Evolutionary conservation across 2,797 vertebrate species (phyloP), one percentile per base, ranked within the genome.

Genomic region (Mormyrops attenuatus): DNA sequence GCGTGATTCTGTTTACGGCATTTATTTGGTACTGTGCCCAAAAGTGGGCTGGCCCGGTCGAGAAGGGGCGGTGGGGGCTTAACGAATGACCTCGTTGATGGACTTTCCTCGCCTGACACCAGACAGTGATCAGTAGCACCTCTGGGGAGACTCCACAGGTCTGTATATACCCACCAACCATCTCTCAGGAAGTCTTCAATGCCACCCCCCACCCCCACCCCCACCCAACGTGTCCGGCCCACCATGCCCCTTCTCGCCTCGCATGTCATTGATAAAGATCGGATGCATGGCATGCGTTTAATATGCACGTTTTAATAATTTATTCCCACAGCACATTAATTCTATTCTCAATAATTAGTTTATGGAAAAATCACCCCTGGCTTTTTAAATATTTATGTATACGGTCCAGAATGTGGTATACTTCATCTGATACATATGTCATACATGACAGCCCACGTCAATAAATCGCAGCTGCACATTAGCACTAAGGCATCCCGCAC

Each of bases 301-400:
- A 80, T 80, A 80, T 80, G 73, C 73, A 80, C 17, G 17, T 38
- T 80, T 80, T 17, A 80, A 80, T 44, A 80, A 80, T 80, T 80
- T 44, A 80, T 44, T 80, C 73, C 73, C 73, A 80, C 73, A 41
- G 73, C 38, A 80, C 73, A 80, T 80, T 80, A 80, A 80, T 80
- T 80, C 38, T 80, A 80, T 41, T 80, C 38, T 20, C 38, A 41
- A 41, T 80, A 80, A 80, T 80, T 80, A 80, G 73, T 80, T 80
- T 80, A 80, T 80, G 73, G 73, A 80, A 80, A 80, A 80, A 80
- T 80, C 73, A 80, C 73, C 38, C 15, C 73, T 80, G 73, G 49
- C 82, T 52, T 22, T 85, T 85, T 85, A 52, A 85, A 85, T 49
- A 85, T 52, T 85, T 49, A 52, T 84, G 80, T 49, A 52, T 52